Base-by-base conservation (phyloP, 1,140 invertebrate species). In the Drosophila pachea region DNA sequence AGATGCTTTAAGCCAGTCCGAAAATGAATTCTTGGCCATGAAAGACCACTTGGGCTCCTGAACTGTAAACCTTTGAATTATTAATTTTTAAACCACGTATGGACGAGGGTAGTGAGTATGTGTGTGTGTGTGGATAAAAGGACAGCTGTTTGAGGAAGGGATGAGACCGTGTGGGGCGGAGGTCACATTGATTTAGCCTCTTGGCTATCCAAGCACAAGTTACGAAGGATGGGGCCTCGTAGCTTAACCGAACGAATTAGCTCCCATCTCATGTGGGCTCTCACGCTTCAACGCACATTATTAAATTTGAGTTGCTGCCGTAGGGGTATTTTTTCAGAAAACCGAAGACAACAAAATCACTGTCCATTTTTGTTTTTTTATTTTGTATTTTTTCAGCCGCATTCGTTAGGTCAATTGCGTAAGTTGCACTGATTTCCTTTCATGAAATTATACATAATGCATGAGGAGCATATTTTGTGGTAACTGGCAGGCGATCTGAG, bases 31-130 rank as follows among this genome's bases (percentile, higher is more conserved):
- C 35, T 31, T 59, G 12, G 62, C 59, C 65, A 36, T 8, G 47
- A 59, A 43, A 59, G 43, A 40, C 47, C 72, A 56, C 58, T 68
- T 64, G 43, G 22, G 55, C 63, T 68, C 76, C 66, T 72, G 47
- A 78, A 64, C 63, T 73, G 68, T 74, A 76, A 84, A 67, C 76
- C 68, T 74, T 86, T 86, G 81, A 86, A 86, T 86, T 86, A 86
- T 86, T 86, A 86, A 86, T 86, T 86, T 86, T 77, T 86, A 86
- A 81, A 74, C 81, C 74, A 48, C 38, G 53, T 53, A 52, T 62
- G 42, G 33, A 14, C 56, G 69, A 11, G 16, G 11, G 33, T 48
- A 14, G 16, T 38, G 35, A 22, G 35, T 56, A 33, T 45, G 47
- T 22, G 62, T 66, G 35, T 36, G 38, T 8, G 40, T 4, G 55